Evolutionary conservation across 2,797 vertebrate species (phyloP).

Genomic region (Enteromius argenteus): DNA sequence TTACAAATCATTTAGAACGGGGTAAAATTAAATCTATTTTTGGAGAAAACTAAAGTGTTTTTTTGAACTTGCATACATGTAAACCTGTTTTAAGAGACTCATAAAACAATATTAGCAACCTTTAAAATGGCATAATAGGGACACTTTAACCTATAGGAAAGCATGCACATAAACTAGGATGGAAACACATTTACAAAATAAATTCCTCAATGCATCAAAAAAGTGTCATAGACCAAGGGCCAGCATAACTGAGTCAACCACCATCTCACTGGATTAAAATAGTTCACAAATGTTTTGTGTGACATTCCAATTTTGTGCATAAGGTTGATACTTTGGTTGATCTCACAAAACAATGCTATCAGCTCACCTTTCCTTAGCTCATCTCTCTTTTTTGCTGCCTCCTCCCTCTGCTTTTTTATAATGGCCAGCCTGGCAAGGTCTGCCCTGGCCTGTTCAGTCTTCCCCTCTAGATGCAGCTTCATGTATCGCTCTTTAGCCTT

Average conservation of each 20-base stretch:
- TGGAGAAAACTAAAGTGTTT: too few relatives aligned
- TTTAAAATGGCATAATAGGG: too few relatives aligned
- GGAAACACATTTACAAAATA: not conserved
- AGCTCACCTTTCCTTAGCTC: constrained; percentile 63
- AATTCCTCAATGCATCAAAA: not conserved
- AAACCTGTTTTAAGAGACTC: too few relatives aligned
- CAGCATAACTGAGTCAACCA: not conserved
- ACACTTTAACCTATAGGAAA: not conserved
- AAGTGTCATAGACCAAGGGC: not conserved
- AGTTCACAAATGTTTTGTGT: not conserved
- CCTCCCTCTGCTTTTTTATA: constrained; percentile 85
- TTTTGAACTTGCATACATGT: too few relatives aligned
- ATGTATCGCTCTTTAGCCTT: constrained; percentile 84
- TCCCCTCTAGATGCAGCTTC: constrained; percentile 85
- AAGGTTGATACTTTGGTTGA: not conserved
- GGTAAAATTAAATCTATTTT: too few relatives aligned
- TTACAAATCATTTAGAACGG: too few relatives aligned
- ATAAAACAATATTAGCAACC: too few relatives aligned
- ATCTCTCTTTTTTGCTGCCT: constrained; percentile 82
- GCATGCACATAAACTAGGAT: not conserved
- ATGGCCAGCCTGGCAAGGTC: constrained; percentile 84
- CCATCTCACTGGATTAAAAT: not conserved
- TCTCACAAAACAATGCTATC: not conserved
- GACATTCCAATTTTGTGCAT: not conserved
- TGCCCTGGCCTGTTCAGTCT: constrained; percentile 83